These are phyloP conservation scores for Gymnogyps californianus DNA, from an alignment of 2,113 vertebrate genomes.

Conservation along the genomic window DNA sequence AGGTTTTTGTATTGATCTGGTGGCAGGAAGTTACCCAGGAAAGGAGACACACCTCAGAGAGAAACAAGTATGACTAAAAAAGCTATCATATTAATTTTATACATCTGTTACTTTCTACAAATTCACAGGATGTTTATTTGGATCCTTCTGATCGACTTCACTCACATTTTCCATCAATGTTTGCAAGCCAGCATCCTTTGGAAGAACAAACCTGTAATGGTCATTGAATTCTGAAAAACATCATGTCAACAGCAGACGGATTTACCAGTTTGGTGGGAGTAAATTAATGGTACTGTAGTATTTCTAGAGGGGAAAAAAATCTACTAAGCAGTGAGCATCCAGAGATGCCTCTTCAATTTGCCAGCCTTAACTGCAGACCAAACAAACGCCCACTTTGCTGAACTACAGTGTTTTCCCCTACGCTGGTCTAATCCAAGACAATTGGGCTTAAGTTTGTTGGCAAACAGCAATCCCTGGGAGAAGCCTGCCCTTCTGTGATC, in stretches of 20 bases:
- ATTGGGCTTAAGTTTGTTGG: not conserved
- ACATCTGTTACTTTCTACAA: not conserved
- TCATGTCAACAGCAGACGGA: not conserved
- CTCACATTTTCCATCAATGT: not conserved
- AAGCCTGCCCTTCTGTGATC: not conserved
- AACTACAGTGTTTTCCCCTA: not conserved
- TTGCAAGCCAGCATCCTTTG: not conserved
- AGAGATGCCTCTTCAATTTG: not conserved
- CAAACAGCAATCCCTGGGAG: not conserved
- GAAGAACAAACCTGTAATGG: not conserved
- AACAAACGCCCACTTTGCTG: not conserved
- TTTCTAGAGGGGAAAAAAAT: not conserved
- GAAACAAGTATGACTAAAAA: slow-evolving; percentile 1
- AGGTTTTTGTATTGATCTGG: not conserved
- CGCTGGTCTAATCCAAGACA: not conserved
- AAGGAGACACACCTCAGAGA: slow-evolving; percentile 22
- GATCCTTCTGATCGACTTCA: not conserved
- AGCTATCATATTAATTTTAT: not conserved
- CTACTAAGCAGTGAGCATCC: not conserved
- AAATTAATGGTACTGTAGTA: not conserved
- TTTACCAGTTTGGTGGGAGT: not conserved
- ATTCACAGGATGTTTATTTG: not conserved
- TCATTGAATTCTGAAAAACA: not conserved
- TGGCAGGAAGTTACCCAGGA: slow-evolving; percentile 45
- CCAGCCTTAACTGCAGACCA: not conserved